phyloP scores from a whole-genome alignment of 2,797 vertebrate genomes.

The Aotus griseimembra region DNA sequence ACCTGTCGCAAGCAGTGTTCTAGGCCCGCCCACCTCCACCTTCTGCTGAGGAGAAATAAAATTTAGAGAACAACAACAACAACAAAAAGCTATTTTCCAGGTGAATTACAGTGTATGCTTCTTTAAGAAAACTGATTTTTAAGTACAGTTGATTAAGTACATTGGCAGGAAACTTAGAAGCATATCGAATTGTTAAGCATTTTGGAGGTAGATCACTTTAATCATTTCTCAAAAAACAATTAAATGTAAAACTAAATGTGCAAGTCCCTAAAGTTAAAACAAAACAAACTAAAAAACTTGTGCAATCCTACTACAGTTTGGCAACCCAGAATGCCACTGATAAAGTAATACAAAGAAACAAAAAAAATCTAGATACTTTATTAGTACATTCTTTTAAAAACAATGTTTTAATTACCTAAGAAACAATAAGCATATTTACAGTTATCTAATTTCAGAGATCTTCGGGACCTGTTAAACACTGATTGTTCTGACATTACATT shows the following conservation, averaged over 20 bases:
- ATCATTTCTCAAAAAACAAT: constrained; percentile 6
- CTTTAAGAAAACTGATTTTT: neutral
- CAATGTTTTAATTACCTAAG: neutral
- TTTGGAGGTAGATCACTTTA: neutral
- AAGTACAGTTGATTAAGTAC: neutral
- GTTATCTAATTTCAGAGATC: constrained; percentile 25
- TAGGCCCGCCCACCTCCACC: neutral
- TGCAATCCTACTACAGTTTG: constrained; percentile 4
- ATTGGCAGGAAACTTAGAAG: neutral
- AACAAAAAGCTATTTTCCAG: neutral
- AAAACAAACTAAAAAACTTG: neutral
- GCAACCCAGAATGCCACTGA: neutral
- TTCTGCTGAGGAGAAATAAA: constrained; percentile 53
- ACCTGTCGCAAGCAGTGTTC: constrained; percentile 55
- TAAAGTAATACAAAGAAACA: constrained; percentile 52
- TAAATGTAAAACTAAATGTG: constrained; percentile 43
- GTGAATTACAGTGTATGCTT: neutral
- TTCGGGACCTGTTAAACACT: neutral
- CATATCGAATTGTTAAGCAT: neutral
- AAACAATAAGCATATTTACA: constrained; percentile 48
- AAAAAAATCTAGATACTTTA: constrained; percentile 54
- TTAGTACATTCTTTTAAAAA: constrained; percentile 60
- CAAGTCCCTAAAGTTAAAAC: constrained; percentile 4
- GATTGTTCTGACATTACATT: constrained; percentile 43
- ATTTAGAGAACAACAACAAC: neutral